Evolutionary conservation across 2,888 invertebrate species (phyloP), one percentile per base, ranked within the genome.

Genomic region (Amblyjoppa fuscipennis): DNA sequence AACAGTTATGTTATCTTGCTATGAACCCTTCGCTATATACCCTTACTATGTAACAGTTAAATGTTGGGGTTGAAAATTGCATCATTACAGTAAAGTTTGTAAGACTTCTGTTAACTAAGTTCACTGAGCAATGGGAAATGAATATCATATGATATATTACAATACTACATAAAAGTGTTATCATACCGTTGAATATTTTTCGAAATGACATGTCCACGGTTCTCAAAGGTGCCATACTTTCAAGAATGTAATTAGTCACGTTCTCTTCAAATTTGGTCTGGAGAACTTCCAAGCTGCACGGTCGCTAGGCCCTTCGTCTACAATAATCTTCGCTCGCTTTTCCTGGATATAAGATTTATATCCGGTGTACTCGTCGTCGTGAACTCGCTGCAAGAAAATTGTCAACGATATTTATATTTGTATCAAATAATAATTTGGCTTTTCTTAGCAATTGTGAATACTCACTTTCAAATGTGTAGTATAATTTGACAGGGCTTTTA

Each of bases 381-480:
- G 73, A 34, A 20, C 25, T 5, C 73, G 41, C 73, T 73, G 59
- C 59, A 59, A 25, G 53, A 11, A 51, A 73, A 31, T 73, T 56
- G 11, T 53, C 25, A 1, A n/a, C 3, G 28, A 59, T 25, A 59
- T 25, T 59, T 59, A 20, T 20, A 59, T 11, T 59, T 9, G n/a
- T 7, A 11, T 25, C n/a, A 20, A 59, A 59, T 3, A 59, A n/a
- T 25, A 25, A 25, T 59, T 1, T 59, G 9, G 59, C 59, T n/a
- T 20, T 59, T 6, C 56, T 56, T 41, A 28, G 20, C n/a, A 31
- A 38, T 61, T n/a, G 16, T 49, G 7, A n/a, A 64, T 61, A 61
- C 64, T 75, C 5, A 75, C 45, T 75, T 61, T 56, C 61, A 64
- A 38, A 75, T 49, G 45, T 6, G 69, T 51, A 49, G 69, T 70